These are phyloP conservation scores for Mastomys natalensis DNA, from an alignment of 2,113 vertebrate species.

Conservation along the genomic window DNA sequence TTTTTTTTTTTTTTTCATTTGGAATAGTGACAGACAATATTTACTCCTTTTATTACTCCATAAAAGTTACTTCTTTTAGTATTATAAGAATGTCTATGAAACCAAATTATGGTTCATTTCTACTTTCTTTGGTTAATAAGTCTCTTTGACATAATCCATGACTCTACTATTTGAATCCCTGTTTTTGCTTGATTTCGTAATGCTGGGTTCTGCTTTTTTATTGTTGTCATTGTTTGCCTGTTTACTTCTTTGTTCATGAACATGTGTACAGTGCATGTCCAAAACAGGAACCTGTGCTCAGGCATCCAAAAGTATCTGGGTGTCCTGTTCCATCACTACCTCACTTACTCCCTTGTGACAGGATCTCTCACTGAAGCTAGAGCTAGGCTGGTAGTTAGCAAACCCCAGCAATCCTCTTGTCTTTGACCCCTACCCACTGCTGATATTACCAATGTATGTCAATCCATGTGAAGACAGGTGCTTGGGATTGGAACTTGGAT, in stretches of 20 bases:
- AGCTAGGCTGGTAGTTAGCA: not conserved
- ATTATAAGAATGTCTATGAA: not conserved
- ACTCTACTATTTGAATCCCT: not conserved
- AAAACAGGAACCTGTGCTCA: not conserved
- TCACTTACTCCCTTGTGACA: too few relatives aligned
- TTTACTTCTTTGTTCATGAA: not conserved
- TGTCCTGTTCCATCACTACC: not conserved
- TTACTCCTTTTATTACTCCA: not conserved
- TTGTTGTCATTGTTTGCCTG: too few relatives aligned
- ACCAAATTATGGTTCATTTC: not conserved
- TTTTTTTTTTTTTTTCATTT: slow-evolving; percentile 27
- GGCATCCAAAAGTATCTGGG: not conserved
- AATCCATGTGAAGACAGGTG: too few relatives aligned
- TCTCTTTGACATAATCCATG: not conserved
- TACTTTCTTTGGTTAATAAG: not conserved
- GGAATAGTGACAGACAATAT: not conserved
- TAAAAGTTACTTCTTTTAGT: not conserved
- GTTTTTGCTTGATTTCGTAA: not conserved
- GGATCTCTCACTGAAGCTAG: not conserved
- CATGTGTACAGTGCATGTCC: not conserved
- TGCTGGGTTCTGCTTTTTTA: not conserved
- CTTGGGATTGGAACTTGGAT: not conserved
- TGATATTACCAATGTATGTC: not conserved
- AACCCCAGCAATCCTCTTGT: not conserved
- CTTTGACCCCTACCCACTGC: not conserved